Evolutionary conservation across 2,888 invertebrate species (phyloP).

Genomic region (Cataglyphis albicans): DNA sequence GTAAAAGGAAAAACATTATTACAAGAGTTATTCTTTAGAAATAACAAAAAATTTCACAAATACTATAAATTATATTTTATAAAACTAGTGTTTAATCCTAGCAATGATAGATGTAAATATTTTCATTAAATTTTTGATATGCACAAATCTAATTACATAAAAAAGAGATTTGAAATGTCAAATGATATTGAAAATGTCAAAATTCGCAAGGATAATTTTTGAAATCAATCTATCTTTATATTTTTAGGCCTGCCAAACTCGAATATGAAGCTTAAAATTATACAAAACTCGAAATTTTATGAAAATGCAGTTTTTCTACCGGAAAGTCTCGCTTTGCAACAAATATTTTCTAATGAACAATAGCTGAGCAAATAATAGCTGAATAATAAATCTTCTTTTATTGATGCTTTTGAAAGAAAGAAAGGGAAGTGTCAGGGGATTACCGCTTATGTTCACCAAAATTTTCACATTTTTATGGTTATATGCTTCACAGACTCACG

Average conservation of each 20-base stretch:
- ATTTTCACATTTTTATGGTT: too few relatives aligned
- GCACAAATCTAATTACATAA: neutral
- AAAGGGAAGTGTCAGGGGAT: too few relatives aligned
- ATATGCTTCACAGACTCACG: too few relatives aligned
- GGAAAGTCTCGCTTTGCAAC: neutral
- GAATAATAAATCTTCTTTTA: too few relatives aligned
- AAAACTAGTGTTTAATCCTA: neutral
- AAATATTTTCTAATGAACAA: too few relatives aligned
- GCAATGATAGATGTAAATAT: neutral
- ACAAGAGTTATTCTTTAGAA: neutral
- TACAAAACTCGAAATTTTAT: neutral
- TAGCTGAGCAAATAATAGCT: too few relatives aligned
- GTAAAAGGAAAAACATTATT: neutral
- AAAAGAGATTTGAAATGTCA: neutral
- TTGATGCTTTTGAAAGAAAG: too few relatives aligned
- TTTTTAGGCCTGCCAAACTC: neutral
- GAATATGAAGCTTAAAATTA: neutral
- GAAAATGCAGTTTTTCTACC: neutral
- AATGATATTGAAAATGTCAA: neutral
- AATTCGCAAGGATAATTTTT: neutral
- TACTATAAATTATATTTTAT: too few relatives aligned
- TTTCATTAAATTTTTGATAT: conserved; percentile 1
- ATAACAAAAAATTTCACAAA: neutral
- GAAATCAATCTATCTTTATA: neutral
- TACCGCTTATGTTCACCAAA: too few relatives aligned